A percentile compares a stretch with the other conserved stretches of the same genome.
Conservation (phyloP, 2,113 vertebrate genomes). For the Amblyornis subalaris region DNA sequence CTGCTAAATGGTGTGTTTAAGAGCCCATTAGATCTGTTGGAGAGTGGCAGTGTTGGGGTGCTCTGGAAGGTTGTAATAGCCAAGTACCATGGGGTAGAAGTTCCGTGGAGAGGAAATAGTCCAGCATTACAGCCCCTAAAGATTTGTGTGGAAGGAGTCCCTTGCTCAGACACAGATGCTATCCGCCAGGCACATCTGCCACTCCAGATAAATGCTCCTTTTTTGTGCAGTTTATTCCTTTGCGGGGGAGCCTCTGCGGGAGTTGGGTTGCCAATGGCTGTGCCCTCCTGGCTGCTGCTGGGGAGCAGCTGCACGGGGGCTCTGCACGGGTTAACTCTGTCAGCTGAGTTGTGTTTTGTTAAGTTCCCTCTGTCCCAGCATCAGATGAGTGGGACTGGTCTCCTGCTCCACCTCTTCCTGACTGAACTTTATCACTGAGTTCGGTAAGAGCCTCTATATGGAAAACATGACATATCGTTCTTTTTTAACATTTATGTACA, state of each 20-base stretch:
- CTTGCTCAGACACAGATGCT: background rate
- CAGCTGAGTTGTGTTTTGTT: background rate
- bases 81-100: background rate
- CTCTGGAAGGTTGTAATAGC: background rate
- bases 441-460: background rate
- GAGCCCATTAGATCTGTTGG: background rate
- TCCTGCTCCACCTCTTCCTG: constrained; percentile 47
- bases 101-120: background rate
- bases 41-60: background rate
- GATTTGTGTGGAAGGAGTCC: background rate
- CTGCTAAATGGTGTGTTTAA: background rate
- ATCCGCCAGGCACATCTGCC: background rate
- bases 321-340: background rate
- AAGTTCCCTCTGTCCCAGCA: background rate
- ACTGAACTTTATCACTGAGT: background rate
- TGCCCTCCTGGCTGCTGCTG: background rate
- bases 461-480: background rate
- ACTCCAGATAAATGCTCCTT: background rate
- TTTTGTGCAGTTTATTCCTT: background rate
- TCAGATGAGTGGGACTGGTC: background rate
- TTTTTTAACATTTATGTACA: background rate
- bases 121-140: background rate
- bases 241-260: background rate
- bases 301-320: background rate
- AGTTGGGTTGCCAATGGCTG: background rate